Conservation (phyloP, 2,113 vertebrate species). For the Sula dactylatra region DNA sequence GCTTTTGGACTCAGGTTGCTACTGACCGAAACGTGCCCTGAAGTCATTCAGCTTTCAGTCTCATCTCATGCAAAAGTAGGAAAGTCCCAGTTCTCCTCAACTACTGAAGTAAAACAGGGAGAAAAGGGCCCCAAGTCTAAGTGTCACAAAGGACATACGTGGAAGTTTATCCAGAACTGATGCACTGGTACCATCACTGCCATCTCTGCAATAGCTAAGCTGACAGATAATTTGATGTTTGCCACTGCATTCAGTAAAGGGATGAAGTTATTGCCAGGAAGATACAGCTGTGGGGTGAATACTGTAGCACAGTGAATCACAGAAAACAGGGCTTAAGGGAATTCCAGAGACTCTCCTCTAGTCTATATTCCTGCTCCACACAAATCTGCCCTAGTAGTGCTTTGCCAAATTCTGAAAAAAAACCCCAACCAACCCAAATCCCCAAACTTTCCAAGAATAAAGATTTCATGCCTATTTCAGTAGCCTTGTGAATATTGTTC, state of each 20-base stretch:
- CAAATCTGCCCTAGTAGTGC: not conserved
- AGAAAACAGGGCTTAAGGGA: not conserved
- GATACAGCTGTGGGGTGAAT: not conserved
- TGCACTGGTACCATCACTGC: not conserved
- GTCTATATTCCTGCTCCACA: not conserved
- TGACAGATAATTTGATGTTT: not conserved
- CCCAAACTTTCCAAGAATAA: not conserved
- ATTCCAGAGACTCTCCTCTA: not conserved
- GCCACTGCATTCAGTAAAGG: not conserved
- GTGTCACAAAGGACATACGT: not conserved
- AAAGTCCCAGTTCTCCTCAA: not conserved
- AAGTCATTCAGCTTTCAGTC: not conserved
- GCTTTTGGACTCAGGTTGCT: not conserved
- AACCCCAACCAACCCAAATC: not conserved
- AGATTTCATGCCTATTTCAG: not conserved
- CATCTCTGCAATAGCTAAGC: not conserved
- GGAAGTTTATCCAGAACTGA: not conserved
- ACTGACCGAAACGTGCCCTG: not conserved
- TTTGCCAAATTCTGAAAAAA: not conserved
- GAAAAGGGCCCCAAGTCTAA: fast-evolving
- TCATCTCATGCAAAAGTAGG: not conserved
- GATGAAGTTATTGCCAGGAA: not conserved
- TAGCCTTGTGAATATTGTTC: not conserved
- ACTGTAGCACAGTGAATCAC: not conserved
- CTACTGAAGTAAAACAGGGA: not conserved